Base-by-base conservation (phyloP, 2,888 invertebrate genomes). In the Operophtera brumata region DNA sequence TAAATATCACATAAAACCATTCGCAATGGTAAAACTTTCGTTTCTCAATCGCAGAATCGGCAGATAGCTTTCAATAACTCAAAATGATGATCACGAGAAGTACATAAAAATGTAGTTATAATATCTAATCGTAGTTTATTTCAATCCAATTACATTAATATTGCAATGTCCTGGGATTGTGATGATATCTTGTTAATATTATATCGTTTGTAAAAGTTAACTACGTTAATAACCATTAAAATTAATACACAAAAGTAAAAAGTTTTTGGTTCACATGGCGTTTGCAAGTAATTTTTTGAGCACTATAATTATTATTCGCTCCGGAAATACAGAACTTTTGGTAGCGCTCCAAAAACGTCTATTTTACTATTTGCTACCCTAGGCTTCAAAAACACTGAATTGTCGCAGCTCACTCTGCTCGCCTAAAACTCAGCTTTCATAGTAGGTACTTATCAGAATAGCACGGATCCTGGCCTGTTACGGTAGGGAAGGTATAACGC, bases 21-120 rank as follows among this genome's bases (percentile, higher is more conserved):
- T n/a, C 12, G 30, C 28, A 12, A 37, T 13, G 14, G 2, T 9
- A 13, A n/a, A n/a, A 46, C 41, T 42, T 14, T 20, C 20, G 35
- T 57, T 55, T 47, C 61, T 47, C 52, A 57, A 57, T 57, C 44
- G 28, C 12, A 56, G n/a, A n/a, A n/a, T n/a, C n/a, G n/a, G n/a
- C n/a, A n/a, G 36, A 20, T 20, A 20, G 4, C 20, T 43, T 43
- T 32, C 25, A 46, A 37, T 45, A 53, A 47, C 11, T 54, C 28
- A 32, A 47, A 55, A 51, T 48, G 52, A 58, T 54, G 47, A 47
- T 60, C 60, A 62, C 62, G 58, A 60, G 47, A 49, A 37, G 35
- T 20, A 50, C 56, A 60, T 62, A 54, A 62, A 60, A 62, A 62
- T 59, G 47, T 52, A 34, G 32, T 41, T 51, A 20, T 45, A 57